phyloP scores from a whole-genome alignment of 2,888 invertebrate genomes.

The Cetonia aurata region DNA sequence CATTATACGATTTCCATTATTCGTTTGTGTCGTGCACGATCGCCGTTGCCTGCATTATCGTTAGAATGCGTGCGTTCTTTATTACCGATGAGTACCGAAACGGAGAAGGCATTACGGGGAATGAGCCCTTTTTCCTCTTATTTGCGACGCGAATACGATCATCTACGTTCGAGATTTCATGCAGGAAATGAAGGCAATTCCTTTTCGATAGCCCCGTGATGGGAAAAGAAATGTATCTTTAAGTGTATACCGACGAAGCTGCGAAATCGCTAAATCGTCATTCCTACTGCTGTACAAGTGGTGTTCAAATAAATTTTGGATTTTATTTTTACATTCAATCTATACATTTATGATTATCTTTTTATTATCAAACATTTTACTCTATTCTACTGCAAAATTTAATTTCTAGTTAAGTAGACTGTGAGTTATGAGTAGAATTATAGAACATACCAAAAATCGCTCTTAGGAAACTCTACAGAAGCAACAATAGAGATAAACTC shows the following conservation, averaged over 20 bases:
- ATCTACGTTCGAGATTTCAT: slow-evolving; percentile 30
- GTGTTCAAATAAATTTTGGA: no score
- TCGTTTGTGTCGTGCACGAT: slow-evolving; percentile 30
- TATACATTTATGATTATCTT: no score
- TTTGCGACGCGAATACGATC: slow-evolving; percentile 26
- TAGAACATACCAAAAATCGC: no score
- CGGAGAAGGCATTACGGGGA: slow-evolving; percentile 26
- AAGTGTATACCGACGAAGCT: no score
- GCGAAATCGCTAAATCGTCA: no score
- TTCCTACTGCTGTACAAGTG: no score
- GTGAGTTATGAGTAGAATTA: no score
- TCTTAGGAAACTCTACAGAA: not conserved
- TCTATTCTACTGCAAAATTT: no score
- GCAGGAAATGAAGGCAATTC: slow-evolving; percentile 33
- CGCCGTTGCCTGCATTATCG: slow-evolving; percentile 30
- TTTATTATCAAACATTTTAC: no score
- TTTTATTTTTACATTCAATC: no score
- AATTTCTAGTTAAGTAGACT: no score
- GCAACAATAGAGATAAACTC: not conserved
- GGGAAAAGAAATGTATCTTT: not conserved
- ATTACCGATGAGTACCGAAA: slow-evolving; percentile 24
- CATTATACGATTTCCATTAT: slow-evolving; percentile 33
- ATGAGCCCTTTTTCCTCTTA: slow-evolving; percentile 11
- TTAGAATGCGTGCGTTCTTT: slow-evolving; percentile 35
- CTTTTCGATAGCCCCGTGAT: slow-evolving; percentile 29